Conservation (phyloP, 1,140 invertebrate genomes). For the Bacillus rossius region DNA sequence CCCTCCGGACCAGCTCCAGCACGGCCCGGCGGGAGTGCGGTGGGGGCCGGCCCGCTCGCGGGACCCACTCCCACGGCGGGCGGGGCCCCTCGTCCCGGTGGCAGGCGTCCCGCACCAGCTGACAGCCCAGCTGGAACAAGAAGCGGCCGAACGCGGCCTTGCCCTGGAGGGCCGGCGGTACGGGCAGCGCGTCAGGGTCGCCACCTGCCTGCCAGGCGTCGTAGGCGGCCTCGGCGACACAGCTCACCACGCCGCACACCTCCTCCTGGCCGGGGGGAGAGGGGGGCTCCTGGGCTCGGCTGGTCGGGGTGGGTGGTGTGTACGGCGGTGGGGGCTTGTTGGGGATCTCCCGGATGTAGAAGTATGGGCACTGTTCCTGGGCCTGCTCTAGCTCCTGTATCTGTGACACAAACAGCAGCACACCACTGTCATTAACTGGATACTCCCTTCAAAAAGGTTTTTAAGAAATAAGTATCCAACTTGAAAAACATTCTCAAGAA, state of each 20-base stretch:
- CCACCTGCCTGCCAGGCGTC: conserved; percentile 28
- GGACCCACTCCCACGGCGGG: conserved; percentile 49
- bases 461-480: no score
- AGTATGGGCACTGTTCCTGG: conserved; percentile 37
- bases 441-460: no score
- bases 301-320: conserved; percentile 45
- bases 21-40: conserved; percentile 42
- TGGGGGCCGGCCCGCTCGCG: conserved; percentile 33
- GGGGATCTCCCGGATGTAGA: conserved; percentile 58
- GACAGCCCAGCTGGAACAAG: conserved; percentile 59
- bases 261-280: conserved; percentile 24
- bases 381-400: conserved; percentile 48
- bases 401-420: conserved; percentile 33
- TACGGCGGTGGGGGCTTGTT: conserved; percentile 69
- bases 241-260: conserved; percentile 42
- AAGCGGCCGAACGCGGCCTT: conserved; percentile 41
- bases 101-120: conserved; percentile 48
- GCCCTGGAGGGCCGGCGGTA: not conserved
- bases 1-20: conserved; percentile 47
- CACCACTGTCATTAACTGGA: no score
- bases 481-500: no score
- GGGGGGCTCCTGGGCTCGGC: not conserved
- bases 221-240: conserved; percentile 43
- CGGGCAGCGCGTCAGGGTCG: conserved; percentile 2
- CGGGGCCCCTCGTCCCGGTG: conserved; percentile 24